These are phyloP conservation scores for Hecatera dysodea DNA, from an alignment of 2,888 invertebrate species.

Conservation along the genomic window DNA sequence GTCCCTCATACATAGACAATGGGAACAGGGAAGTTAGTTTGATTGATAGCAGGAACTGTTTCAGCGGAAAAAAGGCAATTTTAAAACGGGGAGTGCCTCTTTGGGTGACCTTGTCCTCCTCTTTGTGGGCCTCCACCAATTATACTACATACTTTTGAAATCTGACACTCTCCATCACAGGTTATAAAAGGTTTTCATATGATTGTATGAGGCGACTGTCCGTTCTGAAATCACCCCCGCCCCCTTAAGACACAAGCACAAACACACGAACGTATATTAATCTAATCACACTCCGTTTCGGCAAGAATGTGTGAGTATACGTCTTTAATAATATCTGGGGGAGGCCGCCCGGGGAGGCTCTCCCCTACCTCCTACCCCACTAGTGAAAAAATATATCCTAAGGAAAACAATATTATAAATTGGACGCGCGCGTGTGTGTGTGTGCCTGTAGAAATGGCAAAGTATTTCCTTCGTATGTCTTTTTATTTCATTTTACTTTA, in stretches of 20 bases:
- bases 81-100: constrained; percentile 20
- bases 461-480: constrained; percentile 82
- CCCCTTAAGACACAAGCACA: constrained; percentile 67
- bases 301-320: constrained; percentile 90
- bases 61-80: constrained; percentile 12
- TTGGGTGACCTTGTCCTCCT: not conserved
- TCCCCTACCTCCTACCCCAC: constrained; percentile 76
- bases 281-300: constrained; percentile 89
- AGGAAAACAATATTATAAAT: constrained; percentile 91
- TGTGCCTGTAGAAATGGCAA: constrained; percentile 74
- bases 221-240: constrained; percentile 64
- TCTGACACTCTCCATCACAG: constrained; percentile 62
- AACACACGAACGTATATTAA: constrained; percentile 85
- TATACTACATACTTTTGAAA: constrained; percentile 58
- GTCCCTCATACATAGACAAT: constrained; percentile 21
- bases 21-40: constrained; percentile 17
- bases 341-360: constrained; percentile 64
- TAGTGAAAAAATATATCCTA: constrained; percentile 91
- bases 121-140: constrained; percentile 31
- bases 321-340: constrained; percentile 91
- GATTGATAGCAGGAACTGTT: constrained; percentile 18
- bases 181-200: constrained; percentile 69
- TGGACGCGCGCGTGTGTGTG: constrained; percentile 82
- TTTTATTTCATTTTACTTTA: constrained; percentile 88
- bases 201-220: constrained; percentile 72